Conservation (phyloP, 2,888 invertebrate genomes). For the Dendrolimus houi region DNA sequence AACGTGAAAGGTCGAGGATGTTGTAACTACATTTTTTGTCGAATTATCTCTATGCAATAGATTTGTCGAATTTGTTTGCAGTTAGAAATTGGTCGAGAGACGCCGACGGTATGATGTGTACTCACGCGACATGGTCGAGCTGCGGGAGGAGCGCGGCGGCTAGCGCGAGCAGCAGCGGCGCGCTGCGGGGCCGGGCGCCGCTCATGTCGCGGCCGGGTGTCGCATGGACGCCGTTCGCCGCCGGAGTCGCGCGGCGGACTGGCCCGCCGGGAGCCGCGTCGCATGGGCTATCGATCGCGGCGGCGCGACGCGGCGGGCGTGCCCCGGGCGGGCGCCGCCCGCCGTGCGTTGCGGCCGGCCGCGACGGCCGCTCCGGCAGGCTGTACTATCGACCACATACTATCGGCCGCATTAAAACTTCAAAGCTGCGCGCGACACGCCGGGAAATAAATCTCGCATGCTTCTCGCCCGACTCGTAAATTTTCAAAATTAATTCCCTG, state of each 20-base stretch:
- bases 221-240: constrained; percentile 49
- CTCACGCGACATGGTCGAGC: constrained; percentile 79
- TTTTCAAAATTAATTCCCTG: not conserved
- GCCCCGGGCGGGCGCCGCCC: constrained; percentile 65
- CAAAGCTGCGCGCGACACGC: constrained; percentile 39
- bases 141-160: constrained; percentile 76
- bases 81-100: too few species aligned
- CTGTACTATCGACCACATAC: constrained; percentile 55
- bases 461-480: not conserved
- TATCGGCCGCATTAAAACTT: constrained; percentile 55
- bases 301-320: constrained; percentile 48
- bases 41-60: too few species aligned
- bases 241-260: constrained; percentile 40
- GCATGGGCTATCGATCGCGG: constrained; percentile 31
- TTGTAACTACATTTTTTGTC: too few species aligned
- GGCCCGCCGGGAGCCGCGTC: constrained; percentile 11
- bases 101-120: constrained; percentile 29
- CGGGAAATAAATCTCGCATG: constrained; percentile 26
- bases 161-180: constrained; percentile 78
- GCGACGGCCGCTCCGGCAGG: too few species aligned
- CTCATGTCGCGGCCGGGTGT: constrained; percentile 59
- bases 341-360: constrained; percentile 3
- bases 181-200: constrained; percentile 76
- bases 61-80: too few species aligned
- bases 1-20: too few species aligned